Evolutionary conservation across 2,797 vertebrate genomes (phyloP), one percentile per base, ranked within the genome.

Genomic region (Pagetopsis macropterus): DNA sequence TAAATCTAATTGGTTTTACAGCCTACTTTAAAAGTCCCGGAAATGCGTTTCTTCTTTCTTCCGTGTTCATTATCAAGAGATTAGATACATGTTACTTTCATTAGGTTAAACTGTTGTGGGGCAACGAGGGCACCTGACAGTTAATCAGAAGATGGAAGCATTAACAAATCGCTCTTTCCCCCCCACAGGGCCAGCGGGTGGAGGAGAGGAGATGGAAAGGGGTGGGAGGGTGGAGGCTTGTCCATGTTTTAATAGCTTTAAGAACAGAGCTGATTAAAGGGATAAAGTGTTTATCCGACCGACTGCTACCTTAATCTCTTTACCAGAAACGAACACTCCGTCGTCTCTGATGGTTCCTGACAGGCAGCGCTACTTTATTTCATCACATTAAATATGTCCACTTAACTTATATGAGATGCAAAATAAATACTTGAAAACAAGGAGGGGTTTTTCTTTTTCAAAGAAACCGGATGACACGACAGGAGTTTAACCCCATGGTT

Each of bases 241-340:
- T 79, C 61, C 48, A 80, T 65, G 79, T 83, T 89, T 89, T 80
- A 87, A 89, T 86, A 77, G 89, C 75, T 88, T 84, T 83, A 88
- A 57, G 76, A 79, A 77, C 61, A 84, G 80, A 88, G 85, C 82
- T 86, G 84, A 93, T 87, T 89, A 87, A 88, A 84, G 41, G 75
- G 82, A 88, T 91, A 69, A 89, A 78, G 65, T 74, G 77, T 82
- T 86, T 79, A 89, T 87, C 87, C 66, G 58, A 72, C 73, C 67
- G 83, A 75, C 72, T 51, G 56, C 77, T 62, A 81, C 66, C 52
- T 81, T 89, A 91, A 90, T 82, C 86, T 84, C 64, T 58, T 82
- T 64, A 76, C 80, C 58, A 63, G 48, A 79, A 83, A 73, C 27
- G 11, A 70, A 51, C 68, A 76, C 40, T 64, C 49, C 0, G 33